Conservation (phyloP, 2,113 vertebrate genomes). For the Oreochromis spilurus region DNA sequence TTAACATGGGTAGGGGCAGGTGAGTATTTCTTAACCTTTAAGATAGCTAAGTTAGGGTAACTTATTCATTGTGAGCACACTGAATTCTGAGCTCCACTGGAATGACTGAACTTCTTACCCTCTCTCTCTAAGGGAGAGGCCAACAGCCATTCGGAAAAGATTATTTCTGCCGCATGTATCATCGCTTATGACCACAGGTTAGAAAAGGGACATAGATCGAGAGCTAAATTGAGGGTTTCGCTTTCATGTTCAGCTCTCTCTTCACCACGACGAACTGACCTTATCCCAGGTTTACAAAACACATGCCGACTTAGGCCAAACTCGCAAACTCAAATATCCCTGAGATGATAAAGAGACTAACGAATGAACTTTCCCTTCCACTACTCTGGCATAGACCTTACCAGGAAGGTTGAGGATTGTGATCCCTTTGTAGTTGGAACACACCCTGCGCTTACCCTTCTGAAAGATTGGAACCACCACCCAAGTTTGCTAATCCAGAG, state of each 20-base stretch:
- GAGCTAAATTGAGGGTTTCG: not conserved
- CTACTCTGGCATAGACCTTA: not conserved
- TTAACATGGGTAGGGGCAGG: not conserved
- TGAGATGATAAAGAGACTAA: not conserved
- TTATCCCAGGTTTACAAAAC: not conserved
- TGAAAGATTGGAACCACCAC: not conserved
- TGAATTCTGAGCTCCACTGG: not conserved
- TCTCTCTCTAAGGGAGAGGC: not conserved
- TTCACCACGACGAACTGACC: not conserved
- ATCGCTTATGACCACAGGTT: not conserved
- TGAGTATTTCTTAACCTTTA: not conserved
- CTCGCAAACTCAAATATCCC: not conserved
- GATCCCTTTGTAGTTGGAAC: not conserved
- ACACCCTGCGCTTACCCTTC: not conserved
- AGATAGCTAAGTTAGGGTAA: not conserved
- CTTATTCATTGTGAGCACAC: no score
- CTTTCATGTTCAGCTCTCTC: no score
- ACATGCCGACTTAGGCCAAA: not conserved
- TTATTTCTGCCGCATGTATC: not conserved
- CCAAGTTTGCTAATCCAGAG: not conserved
- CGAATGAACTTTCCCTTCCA: not conserved
- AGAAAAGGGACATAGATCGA: not conserved
- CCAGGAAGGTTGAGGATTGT: not conserved
- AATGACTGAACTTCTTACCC: not conserved
- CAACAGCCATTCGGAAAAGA: not conserved